Conservation (phyloP, 1,140 invertebrate species). For the Delia radicum region DNA sequence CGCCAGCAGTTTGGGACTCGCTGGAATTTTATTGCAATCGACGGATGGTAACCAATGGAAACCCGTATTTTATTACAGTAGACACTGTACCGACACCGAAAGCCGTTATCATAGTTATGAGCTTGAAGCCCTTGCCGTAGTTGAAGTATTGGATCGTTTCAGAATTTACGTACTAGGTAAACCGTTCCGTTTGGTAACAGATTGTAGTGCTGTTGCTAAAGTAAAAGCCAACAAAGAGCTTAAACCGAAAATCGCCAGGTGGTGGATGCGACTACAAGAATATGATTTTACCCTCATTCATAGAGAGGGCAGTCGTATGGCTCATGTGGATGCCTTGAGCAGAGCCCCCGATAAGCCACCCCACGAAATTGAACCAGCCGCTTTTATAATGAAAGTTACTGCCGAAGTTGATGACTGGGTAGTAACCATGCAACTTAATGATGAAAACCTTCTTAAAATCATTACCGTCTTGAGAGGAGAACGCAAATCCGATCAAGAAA, state of each 20-base stretch:
- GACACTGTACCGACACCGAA: conserved; percentile 31
- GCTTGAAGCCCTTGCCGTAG: conserved; percentile 27
- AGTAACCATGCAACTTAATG: conserved; percentile 9
- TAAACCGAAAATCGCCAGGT: background rate
- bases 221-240: conserved; percentile 36
- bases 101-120: conserved; percentile 45
- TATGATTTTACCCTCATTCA: background rate
- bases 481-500: too few relatives aligned
- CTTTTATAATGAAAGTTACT: background rate
- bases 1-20: conserved; percentile 37
- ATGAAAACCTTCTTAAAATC: background rate
- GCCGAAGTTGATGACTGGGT: conserved; percentile 7
- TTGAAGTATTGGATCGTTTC: conserved; percentile 22
- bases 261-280: background rate
- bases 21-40: conserved; percentile 43
- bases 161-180: conserved; percentile 51
- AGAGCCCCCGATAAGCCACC: background rate
- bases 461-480: background rate
- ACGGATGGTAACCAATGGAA: conserved; percentile 1
- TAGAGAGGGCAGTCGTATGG: background rate
- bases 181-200: conserved; percentile 49
- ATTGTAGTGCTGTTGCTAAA: conserved; percentile 45
- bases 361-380: too few relatives aligned
- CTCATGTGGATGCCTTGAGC: conserved; percentile 11
- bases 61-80: conserved; percentile 29